These are phyloP conservation scores for Arenicola marina DNA, from an alignment of 2,888 invertebrate species.

Conservation along the genomic window DNA sequence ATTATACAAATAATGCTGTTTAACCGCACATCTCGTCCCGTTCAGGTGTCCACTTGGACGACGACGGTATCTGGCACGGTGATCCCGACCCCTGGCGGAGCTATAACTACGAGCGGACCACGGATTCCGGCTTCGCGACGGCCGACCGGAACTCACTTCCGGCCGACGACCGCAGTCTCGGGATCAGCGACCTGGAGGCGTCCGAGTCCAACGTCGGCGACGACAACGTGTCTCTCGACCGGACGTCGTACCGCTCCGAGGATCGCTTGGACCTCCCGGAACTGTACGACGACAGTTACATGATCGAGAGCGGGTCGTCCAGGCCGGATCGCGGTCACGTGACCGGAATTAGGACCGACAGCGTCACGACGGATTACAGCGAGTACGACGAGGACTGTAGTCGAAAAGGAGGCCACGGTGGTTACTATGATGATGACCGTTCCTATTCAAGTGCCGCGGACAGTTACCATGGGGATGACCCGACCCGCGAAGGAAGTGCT, in stretches of 20 bases:
- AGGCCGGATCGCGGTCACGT: neutral
- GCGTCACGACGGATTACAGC: neutral
- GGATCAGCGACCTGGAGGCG: constrained; percentile 55
- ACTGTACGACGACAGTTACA: constrained; percentile 19
- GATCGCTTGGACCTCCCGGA: constrained; percentile 22
- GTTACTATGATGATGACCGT: neutral
- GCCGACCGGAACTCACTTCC: constrained; percentile 32
- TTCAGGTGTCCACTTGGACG: constrained; percentile 39
- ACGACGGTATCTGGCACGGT: constrained; percentile 52
- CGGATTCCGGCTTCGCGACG: constrained; percentile 47
- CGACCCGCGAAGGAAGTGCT: neutral
- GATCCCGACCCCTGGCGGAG: constrained; percentile 38
- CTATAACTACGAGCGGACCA: constrained; percentile 41
- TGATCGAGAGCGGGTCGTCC: neutral
- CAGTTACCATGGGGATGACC: neutral
- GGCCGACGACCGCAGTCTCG: constrained; percentile 46
- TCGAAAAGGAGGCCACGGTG: neutral
- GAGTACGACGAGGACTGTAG: neutral
- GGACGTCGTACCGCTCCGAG: constrained; percentile 3
- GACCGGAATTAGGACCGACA: neutral
- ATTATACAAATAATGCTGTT: too few species aligned
- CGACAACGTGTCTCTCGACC: constrained; percentile 10
- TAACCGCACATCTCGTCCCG: neutral
- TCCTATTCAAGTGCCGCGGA: neutral
- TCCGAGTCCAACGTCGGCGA: constrained; percentile 45